Conservation (phyloP, 1,140 invertebrate genomes). For the Drosophila bocki region DNA sequence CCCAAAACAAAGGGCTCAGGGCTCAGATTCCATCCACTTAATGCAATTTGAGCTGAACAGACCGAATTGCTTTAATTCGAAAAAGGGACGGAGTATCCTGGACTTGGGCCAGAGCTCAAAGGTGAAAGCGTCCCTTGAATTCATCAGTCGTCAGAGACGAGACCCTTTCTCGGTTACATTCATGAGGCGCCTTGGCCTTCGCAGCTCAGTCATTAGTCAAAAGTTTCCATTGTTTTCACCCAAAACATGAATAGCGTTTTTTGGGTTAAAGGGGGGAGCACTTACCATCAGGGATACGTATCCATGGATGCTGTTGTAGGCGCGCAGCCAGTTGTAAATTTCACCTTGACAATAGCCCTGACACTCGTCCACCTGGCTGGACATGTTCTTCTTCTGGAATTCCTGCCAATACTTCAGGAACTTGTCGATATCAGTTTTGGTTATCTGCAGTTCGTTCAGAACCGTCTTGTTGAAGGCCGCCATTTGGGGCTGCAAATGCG, state of each 20-base stretch:
- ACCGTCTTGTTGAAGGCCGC: constrained; percentile 45
- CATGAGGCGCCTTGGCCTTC: constrained; percentile 1
- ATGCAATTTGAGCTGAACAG: constrained; percentile 33
- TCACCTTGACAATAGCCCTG: constrained; percentile 75
- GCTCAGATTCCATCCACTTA: constrained; percentile 16
- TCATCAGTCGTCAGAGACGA: constrained; percentile 9
- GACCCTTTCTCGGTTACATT: constrained; percentile 9
- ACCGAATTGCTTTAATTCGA: constrained; percentile 30
- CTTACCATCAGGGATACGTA: constrained; percentile 83
- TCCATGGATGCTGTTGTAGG: constrained; percentile 78
- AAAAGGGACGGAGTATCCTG: constrained; percentile 8
- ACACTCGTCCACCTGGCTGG: constrained; percentile 53
- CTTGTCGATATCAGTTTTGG: constrained; percentile 47
- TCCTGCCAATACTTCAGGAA: constrained; percentile 53
- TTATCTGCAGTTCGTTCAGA: constrained; percentile 42
- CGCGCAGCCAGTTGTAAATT: constrained; percentile 66
- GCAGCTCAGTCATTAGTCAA: constrained; percentile 34
- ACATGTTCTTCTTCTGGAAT: constrained; percentile 54
- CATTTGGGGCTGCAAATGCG: constrained; percentile 4
- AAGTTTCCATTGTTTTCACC: constrained; percentile 13
- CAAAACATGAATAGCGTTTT: background rate
- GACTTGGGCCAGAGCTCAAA: constrained; percentile 27
- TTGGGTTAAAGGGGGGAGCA: background rate
- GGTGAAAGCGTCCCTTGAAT: constrained; percentile 28
- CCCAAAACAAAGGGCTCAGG: constrained; percentile 23